Evolutionary conservation across 2,113 vertebrate species (phyloP).

Genomic region (Dissostichus mawsoni): DNA sequence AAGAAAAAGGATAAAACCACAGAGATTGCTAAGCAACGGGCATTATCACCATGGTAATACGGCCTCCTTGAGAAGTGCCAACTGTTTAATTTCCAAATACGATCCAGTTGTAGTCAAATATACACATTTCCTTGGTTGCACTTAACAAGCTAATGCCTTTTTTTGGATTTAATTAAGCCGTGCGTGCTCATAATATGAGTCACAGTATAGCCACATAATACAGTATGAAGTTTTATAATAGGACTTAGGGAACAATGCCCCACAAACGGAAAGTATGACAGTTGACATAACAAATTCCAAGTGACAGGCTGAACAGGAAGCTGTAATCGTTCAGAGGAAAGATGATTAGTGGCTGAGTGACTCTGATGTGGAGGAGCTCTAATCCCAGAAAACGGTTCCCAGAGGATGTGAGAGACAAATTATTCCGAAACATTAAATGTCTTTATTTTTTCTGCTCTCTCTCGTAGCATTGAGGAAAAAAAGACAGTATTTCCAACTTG

Average conservation of each 20-base stretch:
- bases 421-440: conserved; percentile 29
- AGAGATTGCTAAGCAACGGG: conserved; percentile 60
- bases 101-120: conserved; percentile 39
- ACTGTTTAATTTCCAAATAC: conserved; percentile 45
- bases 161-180: conserved; percentile 39
- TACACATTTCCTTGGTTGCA: conserved; percentile 26
- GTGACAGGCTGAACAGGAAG: conserved; percentile 40
- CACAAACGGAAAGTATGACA: conserved; percentile 19
- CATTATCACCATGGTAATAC: conserved; percentile 58
- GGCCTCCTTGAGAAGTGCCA: conserved; percentile 43
- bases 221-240: conserved; percentile 43
- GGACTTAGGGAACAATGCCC: conserved; percentile 39
- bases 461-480: too few relatives aligned
- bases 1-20: conserved; percentile 31
- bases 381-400: conserved; percentile 46
- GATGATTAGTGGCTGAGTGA: conserved; percentile 62
- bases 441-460: not conserved
- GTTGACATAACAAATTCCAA: conserved; percentile 60
- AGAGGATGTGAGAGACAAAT: conserved; percentile 32
- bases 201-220: not conserved
- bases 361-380: conserved; percentile 52
- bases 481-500: too few relatives aligned
- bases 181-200: not conserved
- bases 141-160: conserved; percentile 19
- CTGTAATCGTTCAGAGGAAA: conserved; percentile 63